Conservation (phyloP, 2,888 invertebrate species). For the Pyrocoelia pectoralis region DNA sequence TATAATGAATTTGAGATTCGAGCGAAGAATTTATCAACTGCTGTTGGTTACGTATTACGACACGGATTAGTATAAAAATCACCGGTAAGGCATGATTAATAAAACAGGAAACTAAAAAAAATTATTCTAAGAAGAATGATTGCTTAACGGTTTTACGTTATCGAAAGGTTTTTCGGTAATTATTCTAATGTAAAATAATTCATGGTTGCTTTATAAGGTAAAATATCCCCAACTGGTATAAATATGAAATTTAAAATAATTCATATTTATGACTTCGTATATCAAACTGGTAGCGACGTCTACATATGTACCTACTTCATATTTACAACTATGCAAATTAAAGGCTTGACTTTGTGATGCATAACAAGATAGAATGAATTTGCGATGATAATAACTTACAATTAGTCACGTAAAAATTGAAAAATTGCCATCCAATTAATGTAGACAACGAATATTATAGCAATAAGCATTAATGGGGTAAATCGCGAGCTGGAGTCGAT, state of each 20-base stretch:
- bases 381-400: constrained; percentile 45
- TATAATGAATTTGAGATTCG: too few relatives aligned
- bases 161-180: constrained; percentile 5
- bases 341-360: constrained; percentile 28
- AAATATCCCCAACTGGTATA: constrained; percentile 51
- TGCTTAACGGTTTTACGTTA: neutral
- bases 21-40: too few relatives aligned
- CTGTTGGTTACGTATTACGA: too few relatives aligned
- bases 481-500: constrained; percentile 32
- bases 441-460: constrained; percentile 30
- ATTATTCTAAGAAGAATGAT: neutral
- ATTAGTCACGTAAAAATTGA: constrained; percentile 41
- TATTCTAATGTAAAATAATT: constrained; percentile 41
- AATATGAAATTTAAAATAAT: constrained; percentile 53
- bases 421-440: constrained; percentile 41
- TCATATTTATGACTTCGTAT: constrained; percentile 51
- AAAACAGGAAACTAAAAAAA: neutral
- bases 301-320: constrained; percentile 50
- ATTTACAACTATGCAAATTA: constrained; percentile 53
- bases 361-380: constrained; percentile 43
- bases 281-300: constrained; percentile 51
- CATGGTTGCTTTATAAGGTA: constrained; percentile 48
- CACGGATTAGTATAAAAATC: too few relatives aligned
- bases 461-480: constrained; percentile 34
- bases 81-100: too few relatives aligned